Evolutionary conservation across 1,140 invertebrate species (phyloP).

Genomic region (Drosophila paulistorum): DNA sequence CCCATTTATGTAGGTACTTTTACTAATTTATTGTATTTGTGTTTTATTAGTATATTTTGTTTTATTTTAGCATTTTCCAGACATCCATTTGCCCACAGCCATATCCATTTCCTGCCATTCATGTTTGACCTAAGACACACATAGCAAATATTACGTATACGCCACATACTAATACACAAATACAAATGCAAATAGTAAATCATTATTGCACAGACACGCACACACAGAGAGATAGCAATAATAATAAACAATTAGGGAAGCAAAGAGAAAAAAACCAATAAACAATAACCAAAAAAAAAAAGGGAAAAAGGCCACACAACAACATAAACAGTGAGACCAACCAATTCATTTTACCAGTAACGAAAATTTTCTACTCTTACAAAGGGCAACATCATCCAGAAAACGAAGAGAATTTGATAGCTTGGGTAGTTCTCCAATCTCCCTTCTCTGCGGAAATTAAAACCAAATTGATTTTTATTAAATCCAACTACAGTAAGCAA

Average conservation of each 20-base stretch:
- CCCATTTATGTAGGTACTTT: neutral
- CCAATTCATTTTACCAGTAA: neutral
- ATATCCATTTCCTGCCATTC: slow-evolving; percentile 58
- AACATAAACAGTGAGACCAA: slow-evolving; percentile 23
- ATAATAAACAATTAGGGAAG: slow-evolving; percentile 42
- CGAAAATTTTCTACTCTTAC: neutral
- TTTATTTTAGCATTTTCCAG: neutral
- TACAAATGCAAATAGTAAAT: slow-evolving; percentile 73
- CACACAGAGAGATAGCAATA: slow-evolving; percentile 26
- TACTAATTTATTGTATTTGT: neutral
- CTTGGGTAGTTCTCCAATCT: too few relatives aligned
- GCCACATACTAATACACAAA: slow-evolving; percentile 47
- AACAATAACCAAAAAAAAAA: slow-evolving; percentile 55
- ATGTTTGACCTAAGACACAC: slow-evolving; percentile 28
- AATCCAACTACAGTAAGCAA: too few relatives aligned
- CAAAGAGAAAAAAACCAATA: slow-evolving; percentile 46
- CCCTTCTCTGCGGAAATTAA: too few relatives aligned
- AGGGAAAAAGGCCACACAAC: slow-evolving; percentile 41
- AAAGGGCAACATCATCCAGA: neutral
- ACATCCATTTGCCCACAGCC: slow-evolving; percentile 22
- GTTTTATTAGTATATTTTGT: neutral
- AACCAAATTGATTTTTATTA: too few relatives aligned
- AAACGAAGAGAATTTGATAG: too few relatives aligned
- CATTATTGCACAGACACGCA: slow-evolving; percentile 58
- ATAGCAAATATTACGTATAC: slow-evolving; percentile 64